Evolutionary conservation across 1,140 invertebrate species (phyloP).

Genomic region (Cotesia glomerata): DNA sequence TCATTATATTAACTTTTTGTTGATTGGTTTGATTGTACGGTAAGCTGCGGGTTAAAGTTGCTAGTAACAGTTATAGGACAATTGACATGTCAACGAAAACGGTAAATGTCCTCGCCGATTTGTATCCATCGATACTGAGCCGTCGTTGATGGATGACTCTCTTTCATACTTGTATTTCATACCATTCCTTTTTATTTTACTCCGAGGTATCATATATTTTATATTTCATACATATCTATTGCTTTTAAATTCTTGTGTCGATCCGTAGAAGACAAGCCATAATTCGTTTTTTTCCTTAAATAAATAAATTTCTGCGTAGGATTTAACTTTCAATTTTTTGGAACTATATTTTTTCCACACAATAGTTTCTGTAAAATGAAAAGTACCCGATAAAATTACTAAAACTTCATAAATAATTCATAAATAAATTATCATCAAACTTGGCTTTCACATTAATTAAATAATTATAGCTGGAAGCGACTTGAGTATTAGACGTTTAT

Average conservation of each 20-base stretch:
- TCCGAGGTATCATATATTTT: not conserved
- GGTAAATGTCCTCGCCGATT: conserved; percentile 25
- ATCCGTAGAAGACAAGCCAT: too few relatives aligned
- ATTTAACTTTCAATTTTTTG: too few relatives aligned
- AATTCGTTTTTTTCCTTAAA: too few relatives aligned
- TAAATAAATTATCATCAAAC: too few relatives aligned
- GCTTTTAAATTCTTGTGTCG: not conserved
- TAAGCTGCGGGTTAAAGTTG: not conserved
- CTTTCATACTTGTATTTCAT: not conserved
- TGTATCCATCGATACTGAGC: conserved; percentile 17
- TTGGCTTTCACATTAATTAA: too few relatives aligned
- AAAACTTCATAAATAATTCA: too few relatives aligned
- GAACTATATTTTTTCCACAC: too few relatives aligned
- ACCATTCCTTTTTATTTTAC: not conserved
- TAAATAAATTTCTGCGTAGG: too few relatives aligned
- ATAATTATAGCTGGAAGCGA: not conserved
- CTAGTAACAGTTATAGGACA: not conserved
- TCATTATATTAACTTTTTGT: not conserved
- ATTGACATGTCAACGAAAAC: conserved; percentile 27
- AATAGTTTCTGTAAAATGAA: too few relatives aligned
- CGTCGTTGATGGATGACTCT: conserved; percentile 23
- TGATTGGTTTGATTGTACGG: too few relatives aligned
- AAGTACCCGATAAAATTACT: too few relatives aligned
- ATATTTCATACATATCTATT: not conserved
- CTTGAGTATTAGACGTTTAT: not conserved